phyloP scores from a whole-genome alignment of 2,888 invertebrate genomes.

The Phytoseiulus persimilis region DNA sequence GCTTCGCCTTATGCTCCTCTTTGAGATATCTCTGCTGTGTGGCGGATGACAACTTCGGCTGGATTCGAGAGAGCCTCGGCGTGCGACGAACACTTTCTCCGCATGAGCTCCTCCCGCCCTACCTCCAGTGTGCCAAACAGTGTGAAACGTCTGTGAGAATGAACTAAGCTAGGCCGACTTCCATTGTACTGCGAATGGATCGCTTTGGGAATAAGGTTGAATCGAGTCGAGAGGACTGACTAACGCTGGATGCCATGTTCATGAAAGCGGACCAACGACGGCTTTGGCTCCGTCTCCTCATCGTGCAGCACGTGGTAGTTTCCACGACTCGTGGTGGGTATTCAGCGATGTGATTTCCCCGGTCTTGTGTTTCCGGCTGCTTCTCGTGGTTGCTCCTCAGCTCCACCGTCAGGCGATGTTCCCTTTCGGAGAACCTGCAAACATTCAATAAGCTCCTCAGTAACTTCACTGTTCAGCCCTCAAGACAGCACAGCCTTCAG shows the following conservation, averaged over 20 bases:
- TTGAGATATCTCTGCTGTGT: neutral
- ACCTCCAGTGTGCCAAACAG: too few relatives aligned
- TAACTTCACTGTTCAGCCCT: too few relatives aligned
- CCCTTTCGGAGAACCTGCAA: too few relatives aligned
- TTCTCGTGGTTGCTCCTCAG: too few relatives aligned
- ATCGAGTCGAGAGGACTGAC: neutral
- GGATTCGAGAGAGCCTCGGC: neutral
- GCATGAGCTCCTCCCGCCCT: neutral
- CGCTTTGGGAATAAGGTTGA: neutral
- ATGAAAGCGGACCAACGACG: neutral
- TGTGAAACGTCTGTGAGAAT: neutral
- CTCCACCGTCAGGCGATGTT: too few relatives aligned
- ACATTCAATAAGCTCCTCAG: too few relatives aligned
- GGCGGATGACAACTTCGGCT: neutral
- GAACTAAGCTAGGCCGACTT: neutral
- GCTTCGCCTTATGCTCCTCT: slow-evolving; percentile 12
- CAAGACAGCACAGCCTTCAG: too few relatives aligned
- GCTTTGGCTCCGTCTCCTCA: neutral
- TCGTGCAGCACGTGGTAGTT: neutral
- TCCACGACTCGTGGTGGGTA: neutral
- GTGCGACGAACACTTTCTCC: neutral
- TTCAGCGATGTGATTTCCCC: too few relatives aligned
- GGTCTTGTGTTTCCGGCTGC: too few relatives aligned
- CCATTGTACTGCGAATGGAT: neutral
- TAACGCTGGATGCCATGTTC: neutral